Percentiles rank a stretch among this genome's conserved stretches.
These are phyloP conservation scores for Thripadectes ignobilis DNA, from an alignment of 2,797 vertebrate genomes.

Conservation along the genomic window DNA sequence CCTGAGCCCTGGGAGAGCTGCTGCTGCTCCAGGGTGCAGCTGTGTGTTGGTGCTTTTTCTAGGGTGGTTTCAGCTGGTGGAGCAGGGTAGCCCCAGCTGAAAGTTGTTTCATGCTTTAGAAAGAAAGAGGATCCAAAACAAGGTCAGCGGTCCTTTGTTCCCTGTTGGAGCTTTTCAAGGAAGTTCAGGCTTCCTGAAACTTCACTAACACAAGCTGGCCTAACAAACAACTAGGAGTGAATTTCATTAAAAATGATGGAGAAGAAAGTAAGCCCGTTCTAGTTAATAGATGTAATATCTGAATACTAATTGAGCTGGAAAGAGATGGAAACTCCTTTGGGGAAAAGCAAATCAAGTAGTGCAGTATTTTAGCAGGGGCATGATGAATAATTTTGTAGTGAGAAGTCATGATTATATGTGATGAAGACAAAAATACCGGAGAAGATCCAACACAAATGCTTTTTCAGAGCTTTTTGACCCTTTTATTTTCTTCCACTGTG, in stretches of 20 bases:
- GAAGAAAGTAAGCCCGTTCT: neutral
- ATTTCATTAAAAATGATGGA: neutral
- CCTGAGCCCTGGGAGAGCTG: neutral
- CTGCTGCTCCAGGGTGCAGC: neutral
- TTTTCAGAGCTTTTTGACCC: neutral
- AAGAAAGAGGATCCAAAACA: neutral
- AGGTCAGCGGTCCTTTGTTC: neutral
- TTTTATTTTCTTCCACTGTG: neutral
- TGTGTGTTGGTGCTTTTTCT: neutral
- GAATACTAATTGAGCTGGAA: neutral
- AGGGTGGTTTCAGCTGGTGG: neutral
- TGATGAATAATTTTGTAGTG: neutral
- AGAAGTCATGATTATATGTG: neutral
- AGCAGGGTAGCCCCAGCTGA: neutral
- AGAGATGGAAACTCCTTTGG: neutral
- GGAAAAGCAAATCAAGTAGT: neutral
- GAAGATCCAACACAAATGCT: neutral
- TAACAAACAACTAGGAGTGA: neutral
- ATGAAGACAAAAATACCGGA: neutral
- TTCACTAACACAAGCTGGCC: rapidly evolving
- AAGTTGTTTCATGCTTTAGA: neutral
- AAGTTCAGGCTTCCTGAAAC: neutral
- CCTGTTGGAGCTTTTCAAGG: neutral
- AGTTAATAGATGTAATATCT: neutral
- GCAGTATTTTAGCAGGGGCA: neutral